A percentile compares a stretch with the other conserved stretches of the same genome.
Evolutionary conservation across 2,888 invertebrate species (phyloP).

Genomic region (Oligia latruncula): DNA sequence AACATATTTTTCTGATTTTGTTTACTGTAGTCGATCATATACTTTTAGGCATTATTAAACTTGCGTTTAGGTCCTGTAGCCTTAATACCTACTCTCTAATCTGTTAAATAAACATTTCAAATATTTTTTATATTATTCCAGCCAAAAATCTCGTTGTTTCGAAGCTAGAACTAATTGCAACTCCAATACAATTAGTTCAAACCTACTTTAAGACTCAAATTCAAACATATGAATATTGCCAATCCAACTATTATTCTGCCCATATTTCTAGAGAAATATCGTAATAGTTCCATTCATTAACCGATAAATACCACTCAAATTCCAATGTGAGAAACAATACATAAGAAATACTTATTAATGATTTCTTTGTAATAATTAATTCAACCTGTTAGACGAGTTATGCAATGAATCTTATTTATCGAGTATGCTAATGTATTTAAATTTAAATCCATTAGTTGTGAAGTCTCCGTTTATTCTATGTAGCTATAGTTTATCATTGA

Average conservation of each 20-base stretch:
- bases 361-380: conserved; percentile 66
- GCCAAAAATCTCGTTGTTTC: not conserved
- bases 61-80: too few species aligned
- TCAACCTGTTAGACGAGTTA: conserved; percentile 58
- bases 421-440: conserved; percentile 67
- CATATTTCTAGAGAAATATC: not conserved
- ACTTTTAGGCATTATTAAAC: too few species aligned
- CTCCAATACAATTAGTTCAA: not conserved
- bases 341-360: conserved; percentile 46
- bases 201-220: not conserved
- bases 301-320: not conserved
- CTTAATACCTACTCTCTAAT: not conserved
- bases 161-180: too few species aligned
- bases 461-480: conserved; percentile 57
- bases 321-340: conserved; percentile 34
- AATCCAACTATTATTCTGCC: not conserved
- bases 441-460: conserved; percentile 66
- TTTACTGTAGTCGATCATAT: too few species aligned
- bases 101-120: not conserved
- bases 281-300: conserved; percentile 8
- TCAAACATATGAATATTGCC: not conserved
- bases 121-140: not conserved
- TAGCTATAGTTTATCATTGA: conserved; percentile 56
- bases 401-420: conserved; percentile 68
- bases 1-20: too few species aligned